Conservation (phyloP, 2,888 invertebrate species). For the Folsomia manolachei region DNA sequence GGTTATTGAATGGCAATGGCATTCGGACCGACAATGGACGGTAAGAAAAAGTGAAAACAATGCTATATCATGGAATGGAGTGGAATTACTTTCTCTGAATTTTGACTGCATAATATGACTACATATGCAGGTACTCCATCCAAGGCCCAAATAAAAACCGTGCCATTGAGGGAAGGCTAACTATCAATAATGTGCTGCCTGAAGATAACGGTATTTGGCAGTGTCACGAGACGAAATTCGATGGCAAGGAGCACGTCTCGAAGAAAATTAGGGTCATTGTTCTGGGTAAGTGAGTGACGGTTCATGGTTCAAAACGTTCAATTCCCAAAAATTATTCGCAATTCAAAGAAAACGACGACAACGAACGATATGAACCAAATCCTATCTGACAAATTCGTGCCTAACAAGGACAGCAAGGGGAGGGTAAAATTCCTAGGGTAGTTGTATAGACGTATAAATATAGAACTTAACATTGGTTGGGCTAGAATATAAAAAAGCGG, state of each 20-base stretch:
- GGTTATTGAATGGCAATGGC: slow-evolving; percentile 47
- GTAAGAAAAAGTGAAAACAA: background rate
- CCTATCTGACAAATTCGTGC: background rate
- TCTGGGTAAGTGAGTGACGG: slow-evolving; percentile 48
- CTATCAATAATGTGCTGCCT: slow-evolving; percentile 49
- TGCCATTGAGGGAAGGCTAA: slow-evolving; percentile 49
- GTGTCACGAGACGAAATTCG: slow-evolving; percentile 50
- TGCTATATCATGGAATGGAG: background rate
- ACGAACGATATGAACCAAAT: background rate
- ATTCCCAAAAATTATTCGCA: slow-evolving; percentile 3
- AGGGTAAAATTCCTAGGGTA: too few species aligned
- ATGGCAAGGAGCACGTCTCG: slow-evolving; percentile 56
- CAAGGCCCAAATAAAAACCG: slow-evolving; percentile 49
- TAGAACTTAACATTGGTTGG: too few species aligned
- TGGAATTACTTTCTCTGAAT: background rate
- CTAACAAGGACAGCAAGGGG: background rate
- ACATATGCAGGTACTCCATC: slow-evolving; percentile 40
- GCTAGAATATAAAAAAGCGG: too few species aligned
- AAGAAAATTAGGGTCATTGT: slow-evolving; percentile 62
- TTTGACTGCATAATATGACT: too few species aligned
- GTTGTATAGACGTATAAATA: too few species aligned
- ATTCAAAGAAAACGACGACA: background rate
- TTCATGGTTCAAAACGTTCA: background rate
- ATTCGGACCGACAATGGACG: slow-evolving; percentile 50
- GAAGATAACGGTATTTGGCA: slow-evolving; percentile 49